These are phyloP conservation scores for Rissa tridactyla DNA, from an alignment of 2,113 vertebrate genomes.

Conservation along the genomic window DNA sequence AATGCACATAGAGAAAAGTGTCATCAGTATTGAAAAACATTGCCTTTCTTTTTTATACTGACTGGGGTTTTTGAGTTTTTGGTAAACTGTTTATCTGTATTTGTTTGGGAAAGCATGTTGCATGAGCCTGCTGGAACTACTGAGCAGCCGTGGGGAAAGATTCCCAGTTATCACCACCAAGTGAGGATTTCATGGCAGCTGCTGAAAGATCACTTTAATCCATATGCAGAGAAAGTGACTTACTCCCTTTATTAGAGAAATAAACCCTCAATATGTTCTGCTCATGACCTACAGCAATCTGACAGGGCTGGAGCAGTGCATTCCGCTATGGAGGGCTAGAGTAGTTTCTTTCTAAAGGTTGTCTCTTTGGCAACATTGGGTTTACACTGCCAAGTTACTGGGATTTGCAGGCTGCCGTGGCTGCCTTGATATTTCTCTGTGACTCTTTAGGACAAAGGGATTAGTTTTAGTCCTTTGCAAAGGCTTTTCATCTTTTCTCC, in stretches of 20 bases:
- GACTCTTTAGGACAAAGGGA: neutral
- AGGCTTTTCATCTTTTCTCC: neutral
- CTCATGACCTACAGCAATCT: neutral
- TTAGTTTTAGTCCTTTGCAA: neutral
- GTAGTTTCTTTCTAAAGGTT: neutral
- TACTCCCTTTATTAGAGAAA: conserved; percentile 17
- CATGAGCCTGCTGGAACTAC: neutral
- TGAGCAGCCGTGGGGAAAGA: neutral
- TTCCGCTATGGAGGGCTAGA: neutral
- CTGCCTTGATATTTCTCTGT: neutral
- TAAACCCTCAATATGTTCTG: conserved; percentile 3
- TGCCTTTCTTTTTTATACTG: neutral
- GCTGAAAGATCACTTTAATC: conserved; percentile 42
- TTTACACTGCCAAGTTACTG: neutral
- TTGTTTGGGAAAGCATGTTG: neutral
- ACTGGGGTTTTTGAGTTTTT: neutral
- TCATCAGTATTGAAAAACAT: neutral
- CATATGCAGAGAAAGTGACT: neutral
- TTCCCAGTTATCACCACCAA: neutral
- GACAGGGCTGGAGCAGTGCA: neutral
- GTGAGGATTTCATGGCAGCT: neutral
- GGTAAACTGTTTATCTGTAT: neutral
- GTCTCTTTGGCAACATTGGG: neutral
- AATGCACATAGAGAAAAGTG: neutral
- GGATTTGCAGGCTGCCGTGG: neutral